Evolutionary conservation across 2,797 vertebrate species (phyloP), one percentile per base, ranked within the genome.

Genomic region (Microtus californicus): DNA sequence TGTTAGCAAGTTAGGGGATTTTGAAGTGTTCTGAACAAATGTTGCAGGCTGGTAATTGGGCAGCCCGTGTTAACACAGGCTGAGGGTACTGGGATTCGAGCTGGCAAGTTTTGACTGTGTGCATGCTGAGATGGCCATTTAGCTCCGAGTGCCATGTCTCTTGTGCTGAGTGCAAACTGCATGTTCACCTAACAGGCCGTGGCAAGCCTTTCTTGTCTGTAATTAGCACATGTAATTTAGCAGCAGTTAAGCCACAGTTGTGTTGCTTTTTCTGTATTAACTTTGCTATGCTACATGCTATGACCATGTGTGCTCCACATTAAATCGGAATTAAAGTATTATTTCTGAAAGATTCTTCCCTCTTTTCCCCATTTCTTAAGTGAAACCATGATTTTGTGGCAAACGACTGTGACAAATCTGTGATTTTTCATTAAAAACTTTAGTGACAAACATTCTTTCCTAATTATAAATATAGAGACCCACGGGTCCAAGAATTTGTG

Each of bases 341-440:
- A 91, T 94, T 97, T 96, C 87, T 65, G 76, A 97, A 95, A 88
- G 91, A 51, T 65, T 90, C 93, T 80, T 89, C 73, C 29, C 61
- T 93, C 31, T 54, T 80, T 71, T 80, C 83, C 73, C 43, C 34
- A 63, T 93, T 96, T 93, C 76, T 96, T 95, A 87, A 97, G 87
- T 71, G 76, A 96, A 96, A 95, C 94, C 97, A 97, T 86, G 89
- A 96, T 94, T 96, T 86, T 96, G 91, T 96, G 95, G 94, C 95
- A 96, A 96, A 93, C 48, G 80, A 69, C 92, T 91, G 51, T 48
- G 85, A 93, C 76, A 96, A 97, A 97, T 92, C 95, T 97, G 96
- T 97, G 95, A 97, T 97, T 97, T 97, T 97, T 97, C 95, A 97
- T 97, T 95, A 97, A 95, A 96, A 94, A 71, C 85, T 93, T 89